Evolutionary conservation across 2,888 invertebrate genomes (phyloP).

Genomic region (Latrodectus hesperus): DNA sequence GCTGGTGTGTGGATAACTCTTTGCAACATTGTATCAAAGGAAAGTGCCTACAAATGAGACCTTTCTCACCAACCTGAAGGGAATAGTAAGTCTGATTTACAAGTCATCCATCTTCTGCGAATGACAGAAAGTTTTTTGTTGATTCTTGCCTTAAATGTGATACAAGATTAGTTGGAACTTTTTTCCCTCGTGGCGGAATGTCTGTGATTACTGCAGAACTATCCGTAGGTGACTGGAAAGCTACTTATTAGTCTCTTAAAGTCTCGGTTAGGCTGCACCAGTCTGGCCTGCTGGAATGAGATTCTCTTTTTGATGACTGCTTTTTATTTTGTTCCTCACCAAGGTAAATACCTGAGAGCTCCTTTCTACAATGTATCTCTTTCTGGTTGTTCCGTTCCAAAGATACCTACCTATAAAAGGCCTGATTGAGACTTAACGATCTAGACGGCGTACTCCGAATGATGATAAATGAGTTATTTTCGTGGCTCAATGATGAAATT

Average conservation of each 20-base stretch:
- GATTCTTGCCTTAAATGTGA: background rate
- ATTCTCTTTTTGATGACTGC: background rate
- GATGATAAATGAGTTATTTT: too few relatives aligned
- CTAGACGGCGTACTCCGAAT: too few relatives aligned
- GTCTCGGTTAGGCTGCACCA: background rate
- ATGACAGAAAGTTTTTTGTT: conserved; percentile 12
- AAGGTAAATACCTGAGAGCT: too few relatives aligned
- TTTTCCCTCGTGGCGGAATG: background rate
- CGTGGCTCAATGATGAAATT: too few relatives aligned
- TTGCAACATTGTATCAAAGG: conserved; percentile 44
- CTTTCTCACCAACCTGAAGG: conserved; percentile 1
- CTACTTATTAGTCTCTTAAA: background rate
- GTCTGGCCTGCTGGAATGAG: background rate
- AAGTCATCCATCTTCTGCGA: conserved; percentile 32
- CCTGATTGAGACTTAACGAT: too few relatives aligned
- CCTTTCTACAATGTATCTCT: too few relatives aligned
- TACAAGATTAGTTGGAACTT: background rate
- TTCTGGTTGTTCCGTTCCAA: too few relatives aligned
- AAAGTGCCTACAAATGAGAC: conserved; percentile 17
- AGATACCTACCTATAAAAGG: too few relatives aligned
- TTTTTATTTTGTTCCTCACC: background rate
- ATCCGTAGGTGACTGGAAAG: background rate
- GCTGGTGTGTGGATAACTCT: background rate
- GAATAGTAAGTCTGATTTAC: conserved; percentile 11
- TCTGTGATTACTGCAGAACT: background rate